These are phyloP conservation scores for Agonopterix arenella DNA, from an alignment of 2,888 invertebrate species.

Conservation along the genomic window DNA sequence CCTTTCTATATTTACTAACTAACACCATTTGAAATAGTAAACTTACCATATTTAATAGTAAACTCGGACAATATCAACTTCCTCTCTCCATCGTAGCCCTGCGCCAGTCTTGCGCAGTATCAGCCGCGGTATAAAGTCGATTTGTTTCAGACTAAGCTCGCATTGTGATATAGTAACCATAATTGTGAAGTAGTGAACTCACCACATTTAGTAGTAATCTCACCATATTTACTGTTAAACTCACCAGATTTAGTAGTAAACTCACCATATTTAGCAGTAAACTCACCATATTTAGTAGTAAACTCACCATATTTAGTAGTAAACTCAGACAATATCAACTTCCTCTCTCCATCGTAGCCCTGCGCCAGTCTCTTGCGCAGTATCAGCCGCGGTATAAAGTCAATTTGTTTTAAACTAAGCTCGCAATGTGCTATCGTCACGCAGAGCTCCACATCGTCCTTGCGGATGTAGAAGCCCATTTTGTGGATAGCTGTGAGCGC, in stretches of 20 bases:
- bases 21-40: background rate
- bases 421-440: constrained; percentile 27
- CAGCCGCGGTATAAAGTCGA: constrained; percentile 45
- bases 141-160: constrained; percentile 18
- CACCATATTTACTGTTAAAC: no score
- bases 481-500: constrained; percentile 46
- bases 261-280: background rate
- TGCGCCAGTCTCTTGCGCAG: constrained; percentile 31
- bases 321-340: constrained; percentile 41
- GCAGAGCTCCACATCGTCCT: constrained; percentile 29
- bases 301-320: constrained; percentile 43
- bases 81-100: constrained; percentile 20
- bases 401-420: constrained; percentile 26
- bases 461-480: constrained; percentile 34
- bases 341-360: constrained; percentile 21
- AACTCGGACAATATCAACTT: constrained; percentile 42
- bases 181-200: no score
- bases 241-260: no score
- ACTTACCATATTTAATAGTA: constrained; percentile 43
- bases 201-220: no score
- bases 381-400: constrained; percentile 43
- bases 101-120: constrained; percentile 34
- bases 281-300: background rate
- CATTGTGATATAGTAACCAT: constrained; percentile 31
- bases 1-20: no score